These are phyloP conservation scores for Tringa solitaria DNA, from an alignment of 2,113 vertebrate species.

Conservation along the genomic window DNA sequence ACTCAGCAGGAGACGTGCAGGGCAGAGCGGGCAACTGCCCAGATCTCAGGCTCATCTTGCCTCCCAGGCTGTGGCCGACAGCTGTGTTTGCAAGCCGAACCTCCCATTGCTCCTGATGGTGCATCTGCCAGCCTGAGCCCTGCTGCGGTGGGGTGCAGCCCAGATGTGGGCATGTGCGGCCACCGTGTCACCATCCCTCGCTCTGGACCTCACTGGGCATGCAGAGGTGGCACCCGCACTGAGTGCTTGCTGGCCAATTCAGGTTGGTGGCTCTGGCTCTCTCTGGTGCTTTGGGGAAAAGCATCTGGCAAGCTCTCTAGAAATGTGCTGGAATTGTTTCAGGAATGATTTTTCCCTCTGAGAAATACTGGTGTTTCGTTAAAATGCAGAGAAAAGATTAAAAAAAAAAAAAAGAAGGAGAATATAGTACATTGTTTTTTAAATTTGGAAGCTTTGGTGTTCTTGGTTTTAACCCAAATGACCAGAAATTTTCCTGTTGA, in stretches of 20 bases:
- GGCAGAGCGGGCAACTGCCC: background rate
- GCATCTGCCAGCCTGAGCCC: background rate
- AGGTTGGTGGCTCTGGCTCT: background rate
- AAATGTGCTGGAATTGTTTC: background rate
- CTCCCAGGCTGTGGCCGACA: background rate
- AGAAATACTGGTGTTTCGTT: background rate
- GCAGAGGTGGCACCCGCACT: background rate
- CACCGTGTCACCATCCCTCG: rapidly evolving
- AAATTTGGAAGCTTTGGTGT: background rate
- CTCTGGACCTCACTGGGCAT: background rate
- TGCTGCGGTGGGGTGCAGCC: background rate
- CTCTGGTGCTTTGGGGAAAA: background rate
- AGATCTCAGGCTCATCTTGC: background rate
- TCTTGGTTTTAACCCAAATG: background rate
- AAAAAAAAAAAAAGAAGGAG: background rate
- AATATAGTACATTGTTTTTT: background rate
- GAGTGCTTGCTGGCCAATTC: background rate
- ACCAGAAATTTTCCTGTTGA: background rate
- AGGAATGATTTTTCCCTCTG: background rate
- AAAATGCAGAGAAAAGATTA: background rate
- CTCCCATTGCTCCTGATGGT: background rate
- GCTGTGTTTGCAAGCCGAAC: background rate
- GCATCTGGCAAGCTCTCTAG: background rate
- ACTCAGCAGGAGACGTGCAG: background rate
- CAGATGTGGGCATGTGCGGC: background rate